Conservation (phyloP, 1,140 invertebrate genomes). For the Solen grandis region DNA sequence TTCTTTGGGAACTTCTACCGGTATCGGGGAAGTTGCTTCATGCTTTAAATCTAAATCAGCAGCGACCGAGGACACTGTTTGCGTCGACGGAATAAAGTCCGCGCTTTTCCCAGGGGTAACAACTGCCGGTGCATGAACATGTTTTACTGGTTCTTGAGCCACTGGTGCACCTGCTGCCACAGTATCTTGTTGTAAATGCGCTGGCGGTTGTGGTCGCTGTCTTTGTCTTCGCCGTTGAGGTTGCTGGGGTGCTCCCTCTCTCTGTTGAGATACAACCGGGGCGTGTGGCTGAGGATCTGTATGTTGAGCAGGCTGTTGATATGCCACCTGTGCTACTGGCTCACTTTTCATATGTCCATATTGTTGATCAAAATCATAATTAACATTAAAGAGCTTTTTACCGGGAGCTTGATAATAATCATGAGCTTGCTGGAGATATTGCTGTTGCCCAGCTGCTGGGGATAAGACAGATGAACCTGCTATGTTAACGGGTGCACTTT, state of each 20-base stretch:
- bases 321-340: not conserved
- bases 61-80: slow-evolving; percentile 42
- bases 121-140: too few species aligned
- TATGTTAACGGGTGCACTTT: slow-evolving; percentile 18
- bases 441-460: slow-evolving; percentile 44
- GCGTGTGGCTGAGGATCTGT: not conserved
- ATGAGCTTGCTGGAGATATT: slow-evolving; percentile 42
- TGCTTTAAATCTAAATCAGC: slow-evolving; percentile 43
- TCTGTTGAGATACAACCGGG: not conserved
- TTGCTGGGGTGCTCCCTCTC: not conserved
- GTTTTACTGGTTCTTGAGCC: too few species aligned
- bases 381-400: slow-evolving; percentile 9
- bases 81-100: slow-evolving; percentile 45
- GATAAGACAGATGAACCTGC: slow-evolving; percentile 32
- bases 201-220: not conserved
- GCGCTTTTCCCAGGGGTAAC: slow-evolving; percentile 32
- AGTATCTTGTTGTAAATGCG: not conserved
- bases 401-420: slow-evolving; percentile 8
- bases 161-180: too few species aligned
- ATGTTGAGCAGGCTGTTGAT: too few species aligned
- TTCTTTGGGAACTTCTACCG: not conserved
- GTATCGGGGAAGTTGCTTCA: not conserved
- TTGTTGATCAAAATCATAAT: slow-evolving; percentile 45
- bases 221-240: not conserved
- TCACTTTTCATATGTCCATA: slow-evolving; percentile 2